These are phyloP conservation scores for Enteromius unitaeniatus DNA, from an alignment of 2,797 vertebrate species.

Conservation along the genomic window DNA sequence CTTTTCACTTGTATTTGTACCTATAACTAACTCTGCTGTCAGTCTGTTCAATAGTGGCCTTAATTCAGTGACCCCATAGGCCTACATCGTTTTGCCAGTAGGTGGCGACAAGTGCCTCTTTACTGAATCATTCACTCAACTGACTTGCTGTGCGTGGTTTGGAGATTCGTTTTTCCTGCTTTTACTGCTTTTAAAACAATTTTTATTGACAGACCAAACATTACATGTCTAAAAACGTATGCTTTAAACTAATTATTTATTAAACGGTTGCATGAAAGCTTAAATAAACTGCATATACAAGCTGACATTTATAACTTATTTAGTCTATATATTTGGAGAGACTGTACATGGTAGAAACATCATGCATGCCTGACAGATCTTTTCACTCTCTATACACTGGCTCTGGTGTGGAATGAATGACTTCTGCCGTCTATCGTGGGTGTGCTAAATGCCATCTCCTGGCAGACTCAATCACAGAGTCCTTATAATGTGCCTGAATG, in stretches of 20 bases:
- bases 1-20: neutral
- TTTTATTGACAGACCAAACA: neutral
- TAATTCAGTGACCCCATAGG: neutral
- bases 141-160: neutral
- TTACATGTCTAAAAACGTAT: neutral
- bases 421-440: conserved; percentile 72
- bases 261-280: neutral
- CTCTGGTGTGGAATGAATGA: conserved; percentile 70
- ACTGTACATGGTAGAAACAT: conserved; percentile 23
- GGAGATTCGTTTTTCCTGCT: neutral
- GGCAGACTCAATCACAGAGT: conserved; percentile 62
- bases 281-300: neutral
- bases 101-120: neutral
- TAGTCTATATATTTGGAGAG: neutral
- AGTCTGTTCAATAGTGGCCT: neutral
- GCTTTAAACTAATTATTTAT: conserved; percentile 3
- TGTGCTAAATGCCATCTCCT: conserved; percentile 78
- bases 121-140: neutral
- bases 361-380: neutral
- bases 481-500: conserved; percentile 72
- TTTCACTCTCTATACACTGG: conserved; percentile 35
- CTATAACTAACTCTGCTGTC: neutral
- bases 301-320: conserved; percentile 13
- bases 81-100: neutral
- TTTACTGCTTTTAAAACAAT: neutral